These are phyloP conservation scores for Epinephelus awoara DNA, from an alignment of 2,797 vertebrate species.

Conservation along the genomic window DNA sequence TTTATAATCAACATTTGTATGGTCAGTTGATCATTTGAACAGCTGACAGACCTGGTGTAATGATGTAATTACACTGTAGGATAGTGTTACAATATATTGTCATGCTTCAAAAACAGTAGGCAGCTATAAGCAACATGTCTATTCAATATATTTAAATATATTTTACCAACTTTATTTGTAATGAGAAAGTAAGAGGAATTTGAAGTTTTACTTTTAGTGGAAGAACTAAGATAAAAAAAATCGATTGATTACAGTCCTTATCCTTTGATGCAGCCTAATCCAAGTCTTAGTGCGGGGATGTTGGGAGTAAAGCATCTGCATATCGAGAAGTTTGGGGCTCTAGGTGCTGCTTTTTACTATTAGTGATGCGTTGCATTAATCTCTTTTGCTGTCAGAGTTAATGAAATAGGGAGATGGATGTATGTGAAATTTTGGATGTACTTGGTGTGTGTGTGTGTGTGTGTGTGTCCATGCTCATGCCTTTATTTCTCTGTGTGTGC, in stretches of 20 bases:
- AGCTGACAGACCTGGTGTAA: not conserved
- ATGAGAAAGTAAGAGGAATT: slow-evolving; percentile 34
- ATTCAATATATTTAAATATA: slow-evolving; percentile 1
- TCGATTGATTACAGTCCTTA: slow-evolving; percentile 71
- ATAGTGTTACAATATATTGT: not conserved
- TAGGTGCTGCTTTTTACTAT: slow-evolving; percentile 60
- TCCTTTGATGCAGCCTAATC: slow-evolving; percentile 82
- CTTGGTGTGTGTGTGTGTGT: not conserved
- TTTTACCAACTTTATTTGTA: slow-evolving; percentile 11
- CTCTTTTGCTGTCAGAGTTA: slow-evolving; percentile 68
- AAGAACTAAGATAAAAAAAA: slow-evolving; percentile 56
- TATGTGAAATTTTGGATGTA: slow-evolving; percentile 24
- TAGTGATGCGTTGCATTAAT: slow-evolving; percentile 67
- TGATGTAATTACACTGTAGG: not conserved
- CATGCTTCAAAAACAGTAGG: not conserved
- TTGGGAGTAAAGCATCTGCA: slow-evolving; percentile 72
- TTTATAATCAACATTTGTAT: slow-evolving; percentile 22
- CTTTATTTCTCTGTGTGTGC: slow-evolving; percentile 10
- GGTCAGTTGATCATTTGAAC: not conserved
- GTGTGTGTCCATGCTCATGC: not conserved
- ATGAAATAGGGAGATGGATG: slow-evolving; percentile 64
- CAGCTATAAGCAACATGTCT: not conserved
- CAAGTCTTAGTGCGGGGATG: slow-evolving; percentile 74
- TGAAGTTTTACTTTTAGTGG: slow-evolving; percentile 67
- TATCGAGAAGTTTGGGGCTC: slow-evolving; percentile 66